Conservation (phyloP, 92 coral and sea anemone species). For the Hydrozoanthus gracilis region DNA sequence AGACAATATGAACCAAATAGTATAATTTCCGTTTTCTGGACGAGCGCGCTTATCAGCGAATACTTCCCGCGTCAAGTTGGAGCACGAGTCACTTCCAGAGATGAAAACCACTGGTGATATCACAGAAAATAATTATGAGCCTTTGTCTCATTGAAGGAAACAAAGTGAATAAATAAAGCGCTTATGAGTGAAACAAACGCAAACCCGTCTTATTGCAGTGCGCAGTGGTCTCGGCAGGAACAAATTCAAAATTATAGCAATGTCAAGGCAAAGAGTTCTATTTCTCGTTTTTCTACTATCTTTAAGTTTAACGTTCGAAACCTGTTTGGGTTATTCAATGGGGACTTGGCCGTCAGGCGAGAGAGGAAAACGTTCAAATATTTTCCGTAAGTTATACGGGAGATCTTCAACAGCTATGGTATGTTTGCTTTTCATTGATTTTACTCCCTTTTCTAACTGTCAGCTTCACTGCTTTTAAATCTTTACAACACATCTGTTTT, state of each 20-base stretch:
- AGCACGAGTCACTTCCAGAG: not conserved
- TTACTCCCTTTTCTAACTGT: not conserved
- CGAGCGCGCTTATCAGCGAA: not conserved
- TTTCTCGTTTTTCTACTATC: not conserved
- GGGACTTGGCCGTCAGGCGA: not conserved
- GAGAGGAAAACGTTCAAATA: not conserved
- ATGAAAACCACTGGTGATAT: not conserved
- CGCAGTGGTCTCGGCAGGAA: not conserved
- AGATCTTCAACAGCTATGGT: not conserved
- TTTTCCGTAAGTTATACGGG: not conserved
- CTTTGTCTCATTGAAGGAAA: not conserved
- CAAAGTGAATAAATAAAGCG: not conserved
- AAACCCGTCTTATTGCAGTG: not conserved
- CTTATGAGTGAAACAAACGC: not conserved
- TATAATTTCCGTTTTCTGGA: not conserved
- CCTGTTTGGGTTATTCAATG: not conserved
- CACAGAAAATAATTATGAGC: too few relatives aligned
- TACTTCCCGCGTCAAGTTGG: too few relatives aligned
- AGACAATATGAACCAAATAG: too few relatives aligned
- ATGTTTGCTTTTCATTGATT: not conserved
- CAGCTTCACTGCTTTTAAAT: not conserved
- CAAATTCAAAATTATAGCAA: not conserved
- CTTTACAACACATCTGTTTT: not conserved
- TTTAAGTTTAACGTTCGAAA: not conserved
- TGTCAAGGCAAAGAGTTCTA: not conserved